Conservation (phyloP, 2,888 invertebrate species). For the Pimpla rufipes region DNA sequence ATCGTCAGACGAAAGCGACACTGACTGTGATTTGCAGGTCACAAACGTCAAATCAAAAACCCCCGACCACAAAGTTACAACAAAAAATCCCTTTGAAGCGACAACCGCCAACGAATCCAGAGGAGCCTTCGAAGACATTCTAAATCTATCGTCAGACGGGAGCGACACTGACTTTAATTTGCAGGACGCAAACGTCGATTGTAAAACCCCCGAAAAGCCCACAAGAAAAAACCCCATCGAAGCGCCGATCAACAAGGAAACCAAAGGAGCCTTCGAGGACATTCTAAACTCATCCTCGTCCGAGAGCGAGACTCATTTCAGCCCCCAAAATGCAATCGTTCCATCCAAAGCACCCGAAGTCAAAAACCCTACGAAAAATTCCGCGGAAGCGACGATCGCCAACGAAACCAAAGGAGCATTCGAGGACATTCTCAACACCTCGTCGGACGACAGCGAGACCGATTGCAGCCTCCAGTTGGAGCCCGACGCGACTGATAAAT, state of each 20-base stretch:
- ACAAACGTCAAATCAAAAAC: background rate
- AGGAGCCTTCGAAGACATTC: conserved; percentile 58
- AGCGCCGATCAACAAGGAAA: no score
- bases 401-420: conserved; percentile 18
- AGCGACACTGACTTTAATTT: no score
- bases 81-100: background rate
- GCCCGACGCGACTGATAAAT: background rate
- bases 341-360: no score
- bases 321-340: no score
- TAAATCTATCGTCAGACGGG: conserved; percentile 60
- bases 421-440: conserved; percentile 58
- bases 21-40: background rate
- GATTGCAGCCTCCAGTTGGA: conserved; percentile 2
- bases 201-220: no score
- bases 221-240: no score
- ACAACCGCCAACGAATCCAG: conserved; percentile 1
- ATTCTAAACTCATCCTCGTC: no score
- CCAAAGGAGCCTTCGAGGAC: no score
- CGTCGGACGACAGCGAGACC: conserved; percentile 46
- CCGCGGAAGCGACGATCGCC: no score
- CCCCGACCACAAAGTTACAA: background rate
- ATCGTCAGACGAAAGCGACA: background rate
- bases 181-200: no score
- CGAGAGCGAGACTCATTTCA: no score
- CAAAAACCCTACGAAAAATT: no score